These are phyloP conservation scores for Zeus faber DNA, from an alignment of 2,113 vertebrate species.

Conservation along the genomic window DNA sequence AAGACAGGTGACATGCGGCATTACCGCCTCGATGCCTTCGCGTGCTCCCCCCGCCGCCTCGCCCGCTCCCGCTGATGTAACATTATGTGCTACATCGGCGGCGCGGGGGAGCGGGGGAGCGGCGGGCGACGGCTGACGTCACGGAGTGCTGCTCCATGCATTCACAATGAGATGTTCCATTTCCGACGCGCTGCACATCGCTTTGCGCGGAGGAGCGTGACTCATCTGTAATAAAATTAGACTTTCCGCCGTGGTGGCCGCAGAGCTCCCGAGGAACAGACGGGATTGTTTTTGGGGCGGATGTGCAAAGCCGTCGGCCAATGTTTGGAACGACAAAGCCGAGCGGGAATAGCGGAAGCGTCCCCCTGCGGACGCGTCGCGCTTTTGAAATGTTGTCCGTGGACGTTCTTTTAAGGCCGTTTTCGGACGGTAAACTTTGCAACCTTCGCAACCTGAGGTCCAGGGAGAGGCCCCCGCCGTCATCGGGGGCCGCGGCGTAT, in stretches of 20 bases:
- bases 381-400: neutral
- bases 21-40: too few species aligned
- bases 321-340: neutral
- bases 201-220: slow-evolving; percentile 44
- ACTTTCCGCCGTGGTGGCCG: slow-evolving; percentile 25
- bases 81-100: too few species aligned
- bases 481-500: neutral
- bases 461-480: too few species aligned
- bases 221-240: slow-evolving; percentile 48
- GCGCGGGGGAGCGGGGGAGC: neutral
- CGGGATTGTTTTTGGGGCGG: slow-evolving; percentile 16
- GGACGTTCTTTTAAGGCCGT: neutral
- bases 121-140: slow-evolving; percentile 33
- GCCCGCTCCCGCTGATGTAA: too few species aligned
- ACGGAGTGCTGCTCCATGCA: slow-evolving; percentile 31
- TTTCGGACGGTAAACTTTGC: too few species aligned
- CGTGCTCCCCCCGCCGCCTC: neutral
- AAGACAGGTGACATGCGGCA: too few species aligned
- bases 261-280: slow-evolving; percentile 1
- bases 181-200: slow-evolving; percentile 25
- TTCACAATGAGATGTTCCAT: slow-evolving; percentile 32
- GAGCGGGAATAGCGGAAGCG: too few species aligned
- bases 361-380: neutral
- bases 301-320: slow-evolving; percentile 17
- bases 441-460: too few species aligned